Conservation (phyloP, 1,140 invertebrate species). For the Chlorops oryzae region DNA sequence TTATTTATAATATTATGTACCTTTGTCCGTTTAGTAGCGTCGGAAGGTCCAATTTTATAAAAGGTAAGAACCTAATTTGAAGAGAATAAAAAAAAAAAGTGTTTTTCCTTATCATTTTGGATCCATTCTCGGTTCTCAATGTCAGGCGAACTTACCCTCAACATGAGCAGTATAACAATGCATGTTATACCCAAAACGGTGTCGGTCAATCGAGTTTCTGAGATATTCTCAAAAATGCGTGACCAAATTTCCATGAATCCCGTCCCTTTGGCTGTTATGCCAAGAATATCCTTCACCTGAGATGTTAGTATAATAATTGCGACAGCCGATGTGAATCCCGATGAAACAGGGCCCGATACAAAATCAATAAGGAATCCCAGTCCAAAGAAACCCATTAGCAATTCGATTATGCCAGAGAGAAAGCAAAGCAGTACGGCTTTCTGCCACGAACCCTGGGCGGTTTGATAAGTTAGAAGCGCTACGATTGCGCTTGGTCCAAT, state of each 20-base stretch:
- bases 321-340: constrained; percentile 87
- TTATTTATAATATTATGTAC: constrained; percentile 52
- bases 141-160: constrained; percentile 58
- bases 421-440: constrained; percentile 79
- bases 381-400: constrained; percentile 81
- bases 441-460: constrained; percentile 60
- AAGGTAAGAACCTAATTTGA: constrained; percentile 40
- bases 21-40: constrained; percentile 49
- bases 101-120: constrained; percentile 2
- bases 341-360: constrained; percentile 87
- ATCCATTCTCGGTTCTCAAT: background rate
- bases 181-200: constrained; percentile 64
- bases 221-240: constrained; percentile 58
- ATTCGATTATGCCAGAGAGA: constrained; percentile 69
- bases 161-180: constrained; percentile 61
- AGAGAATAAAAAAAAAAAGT: background rate
- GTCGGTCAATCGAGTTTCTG: constrained; percentile 59
- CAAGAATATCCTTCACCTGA: constrained; percentile 79
- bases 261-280: constrained; percentile 66
- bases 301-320: constrained; percentile 84
- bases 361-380: constrained; percentile 90
- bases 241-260: constrained; percentile 70
- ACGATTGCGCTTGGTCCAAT: constrained; percentile 82
- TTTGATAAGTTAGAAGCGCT: constrained; percentile 72
- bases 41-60: constrained; percentile 52